Percentiles rank a stretch among this genome's conserved stretches.
Evolutionary conservation across 2,113 vertebrate species (phyloP).

Genomic region (Arothron firmamentum): DNA sequence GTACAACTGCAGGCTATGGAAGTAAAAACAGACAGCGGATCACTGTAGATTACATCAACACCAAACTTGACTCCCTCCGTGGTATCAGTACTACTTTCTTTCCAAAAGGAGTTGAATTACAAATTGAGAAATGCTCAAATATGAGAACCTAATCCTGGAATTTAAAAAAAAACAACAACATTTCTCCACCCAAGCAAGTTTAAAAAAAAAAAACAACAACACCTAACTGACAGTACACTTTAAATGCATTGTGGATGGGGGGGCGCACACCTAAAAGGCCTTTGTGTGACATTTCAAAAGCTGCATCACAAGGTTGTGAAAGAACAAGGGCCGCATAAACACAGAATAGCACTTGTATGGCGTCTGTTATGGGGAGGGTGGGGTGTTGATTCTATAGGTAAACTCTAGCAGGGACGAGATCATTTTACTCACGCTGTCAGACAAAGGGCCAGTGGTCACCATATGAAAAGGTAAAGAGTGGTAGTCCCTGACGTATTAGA

Average conservation of each 20-base stretch:
- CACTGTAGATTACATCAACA: slow-evolving; percentile 67
- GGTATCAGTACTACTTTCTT: slow-evolving; percentile 46
- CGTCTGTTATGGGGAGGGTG: slow-evolving; percentile 14
- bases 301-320: slow-evolving; percentile 56
- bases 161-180: neutral
- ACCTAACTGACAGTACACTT: slow-evolving; percentile 31
- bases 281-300: slow-evolving; percentile 69
- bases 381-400: slow-evolving; percentile 70
- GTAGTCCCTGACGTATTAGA: slow-evolving; percentile 56
- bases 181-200: no score
- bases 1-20: slow-evolving; percentile 70
- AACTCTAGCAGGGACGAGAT: slow-evolving; percentile 67
- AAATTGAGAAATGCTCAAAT: neutral
- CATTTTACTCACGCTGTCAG: slow-evolving; percentile 44
- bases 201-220: slow-evolving; percentile 12
- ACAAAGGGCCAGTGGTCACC: slow-evolving; percentile 57
- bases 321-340: slow-evolving; percentile 57
- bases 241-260: slow-evolving; percentile 54
- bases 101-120: slow-evolving; percentile 29
- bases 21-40: slow-evolving; percentile 62
- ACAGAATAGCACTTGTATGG: slow-evolving; percentile 54
- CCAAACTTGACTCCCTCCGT: slow-evolving; percentile 53
- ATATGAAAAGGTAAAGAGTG: slow-evolving; percentile 70
- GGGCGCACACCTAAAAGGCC: slow-evolving; percentile 48
- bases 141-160: neutral